Evolutionary conservation across 2,888 invertebrate genomes (phyloP), one percentile per base, ranked within the genome.

Genomic region (Operophtera brumata): DNA sequence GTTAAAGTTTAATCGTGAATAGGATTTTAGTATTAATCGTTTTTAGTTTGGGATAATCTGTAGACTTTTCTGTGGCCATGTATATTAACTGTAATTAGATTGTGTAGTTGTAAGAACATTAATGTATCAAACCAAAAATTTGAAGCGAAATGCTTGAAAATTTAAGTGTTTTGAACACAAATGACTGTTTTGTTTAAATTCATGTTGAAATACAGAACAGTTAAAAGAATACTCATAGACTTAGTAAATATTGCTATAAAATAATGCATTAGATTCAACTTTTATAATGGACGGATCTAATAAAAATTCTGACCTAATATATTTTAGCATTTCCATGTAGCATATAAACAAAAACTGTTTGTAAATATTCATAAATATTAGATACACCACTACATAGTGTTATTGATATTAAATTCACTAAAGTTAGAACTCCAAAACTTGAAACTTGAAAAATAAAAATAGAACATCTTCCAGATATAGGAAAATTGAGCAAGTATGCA

Each of bases 61-160:
- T 80, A 76, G 73, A 78, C 74, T 80, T 76, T 76, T 73, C 75
- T 77, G 85, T 83, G 82, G 86, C 85, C 87, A 86, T 86, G 84
- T 86, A 82, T 81, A 84, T 67, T 73, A 70, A 69, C 65, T 62
- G 64, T 66, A 70, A 66, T 62, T 71, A 71, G 54, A 69, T 75
- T 74, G 68, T 71, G 68, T 84, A 82, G 78, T 75, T 64, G 67
- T 83, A 84, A 84, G 80, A 72, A 74, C 79, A 71, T 77, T 78
- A 79, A 86, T 83, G 80, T 86, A 82, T 84, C 80, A 86, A 89
- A 82, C 90, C 90, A 89, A 90, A 89, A 88, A 90, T 83, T 83
- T 82, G 73, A 87, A 90, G 89, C 89, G 82, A 71, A 79, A 84
- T 83, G 89, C 89, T 90, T 89, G 88, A 87, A 89, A 89, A 88